Base-by-base conservation (phyloP, 2,797 vertebrate species). In the Microtus obscurus region DNA sequence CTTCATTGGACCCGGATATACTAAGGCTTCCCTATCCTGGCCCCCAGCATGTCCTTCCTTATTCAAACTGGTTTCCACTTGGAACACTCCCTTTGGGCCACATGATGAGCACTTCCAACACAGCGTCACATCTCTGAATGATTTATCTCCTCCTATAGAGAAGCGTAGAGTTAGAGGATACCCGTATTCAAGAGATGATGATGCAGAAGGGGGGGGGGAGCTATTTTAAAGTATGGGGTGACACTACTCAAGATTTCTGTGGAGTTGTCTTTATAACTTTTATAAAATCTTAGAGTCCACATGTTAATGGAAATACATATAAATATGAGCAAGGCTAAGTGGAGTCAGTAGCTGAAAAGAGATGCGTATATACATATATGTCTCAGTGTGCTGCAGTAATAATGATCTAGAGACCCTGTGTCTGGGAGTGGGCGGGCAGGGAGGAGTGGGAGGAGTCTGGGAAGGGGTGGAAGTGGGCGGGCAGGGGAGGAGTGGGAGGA, bases 161-260 rank as follows among this genome's bases (percentile, higher is more conserved):
- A 92, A 76, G 13, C 40, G 34, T n/a, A 27, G 59, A 80, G 9
- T 87, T 80, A 91, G 9, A 83, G 51, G 45, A 87, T n/a, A 43
- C n/a, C 76, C 73, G 90, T 87, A 81, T 45, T 90, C n/a, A 59
- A 95, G n/a, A 93, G 65, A 91, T n/a, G 29, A 81, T 56, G 27
- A 74, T 88, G 7, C 79, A 14, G 6, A 90, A 37, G 73, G 61
- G 27, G 45, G 79, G 27, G 86, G 19, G 45, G 7, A 25, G 23
- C 19, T 43, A 56, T 43, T 56, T 89, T 71, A 77, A 87, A 95
- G 61, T 43, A 65, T 31, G 31, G 21, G 23, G 19, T 92, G 71
- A 73, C 78, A 45, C 25, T 25, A 37, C 25, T 91, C 31, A 34
- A 2, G 53, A 67, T 92, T 87, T 81, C 25, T 48, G 31, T 34